phyloP scores from a whole-genome alignment of 2,113 vertebrate species.

The Scortum barcoo region DNA sequence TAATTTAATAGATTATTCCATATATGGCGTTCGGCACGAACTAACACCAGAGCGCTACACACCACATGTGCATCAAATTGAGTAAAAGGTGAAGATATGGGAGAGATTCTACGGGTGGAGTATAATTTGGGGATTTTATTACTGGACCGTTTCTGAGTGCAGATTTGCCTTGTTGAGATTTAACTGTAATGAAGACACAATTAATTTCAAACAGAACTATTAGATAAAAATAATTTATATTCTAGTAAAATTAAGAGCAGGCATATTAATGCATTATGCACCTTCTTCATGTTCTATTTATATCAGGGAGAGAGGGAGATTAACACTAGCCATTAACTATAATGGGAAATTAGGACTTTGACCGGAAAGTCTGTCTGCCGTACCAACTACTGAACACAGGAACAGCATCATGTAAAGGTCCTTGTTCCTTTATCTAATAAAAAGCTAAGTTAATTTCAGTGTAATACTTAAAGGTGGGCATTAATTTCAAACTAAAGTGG shows the following conservation, averaged over 20 bases:
- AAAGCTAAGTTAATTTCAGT: background rate
- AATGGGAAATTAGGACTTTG: slow-evolving; percentile 55
- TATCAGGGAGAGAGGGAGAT: slow-evolving; percentile 45
- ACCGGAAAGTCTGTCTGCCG: slow-evolving; percentile 20
- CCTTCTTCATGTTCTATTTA: slow-evolving; percentile 50
- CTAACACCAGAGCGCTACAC: background rate
- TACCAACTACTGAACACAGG: background rate
- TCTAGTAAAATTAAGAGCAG: slow-evolving; percentile 33
- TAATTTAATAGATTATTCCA: too few relatives aligned
- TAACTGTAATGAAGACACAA: slow-evolving; percentile 13
- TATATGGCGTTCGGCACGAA: background rate
- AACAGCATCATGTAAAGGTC: background rate
- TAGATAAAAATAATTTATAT: slow-evolving; percentile 36
- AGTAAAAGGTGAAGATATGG: background rate
- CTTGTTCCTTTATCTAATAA: background rate
- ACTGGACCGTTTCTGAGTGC: background rate
- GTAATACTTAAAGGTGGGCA: background rate
- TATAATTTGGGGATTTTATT: background rate
- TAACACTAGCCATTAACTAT: slow-evolving; percentile 46
- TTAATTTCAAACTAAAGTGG: background rate
- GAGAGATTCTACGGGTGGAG: slow-evolving; percentile 3
- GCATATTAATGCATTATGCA: slow-evolving; percentile 43
- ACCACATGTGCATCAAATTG: background rate
- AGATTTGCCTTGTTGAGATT: slow-evolving; percentile 8
- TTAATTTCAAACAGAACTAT: slow-evolving; percentile 15